Evolutionary conservation across 2,888 invertebrate species (phyloP).

Genomic region (Acheta domesticus): DNA sequence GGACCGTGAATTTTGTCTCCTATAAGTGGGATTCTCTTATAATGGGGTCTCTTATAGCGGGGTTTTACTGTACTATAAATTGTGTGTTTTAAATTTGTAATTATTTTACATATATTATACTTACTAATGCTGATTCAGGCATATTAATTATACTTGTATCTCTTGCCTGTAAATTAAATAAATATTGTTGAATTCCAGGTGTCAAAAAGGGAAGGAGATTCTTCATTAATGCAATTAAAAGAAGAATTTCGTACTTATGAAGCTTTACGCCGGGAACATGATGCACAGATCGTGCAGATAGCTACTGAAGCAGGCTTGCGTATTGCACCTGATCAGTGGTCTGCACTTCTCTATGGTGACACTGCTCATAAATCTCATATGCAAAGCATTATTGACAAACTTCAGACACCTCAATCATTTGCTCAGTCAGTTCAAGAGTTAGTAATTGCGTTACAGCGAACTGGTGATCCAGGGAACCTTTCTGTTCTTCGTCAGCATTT

Average conservation of each 20-base stretch:
- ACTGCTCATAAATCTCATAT: slow-evolving; percentile 94
- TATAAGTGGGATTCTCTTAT: no score
- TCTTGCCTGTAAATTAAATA: not conserved
- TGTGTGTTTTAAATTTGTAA: no score
- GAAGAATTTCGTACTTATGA: slow-evolving; percentile 96
- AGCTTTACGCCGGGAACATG: slow-evolving; percentile 88
- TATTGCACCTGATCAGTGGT: slow-evolving; percentile 99
- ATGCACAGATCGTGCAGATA: slow-evolving; percentile 97
- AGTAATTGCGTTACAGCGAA: slow-evolving; percentile 84
- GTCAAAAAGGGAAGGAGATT: slow-evolving; percentile 93
- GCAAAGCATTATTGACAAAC: slow-evolving; percentile 88
- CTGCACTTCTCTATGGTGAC: slow-evolving; percentile 92
- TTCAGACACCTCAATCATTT: slow-evolving; percentile 92
- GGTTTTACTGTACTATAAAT: no score
- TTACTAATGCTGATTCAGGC: no score
- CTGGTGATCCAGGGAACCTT: slow-evolving; percentile 80
- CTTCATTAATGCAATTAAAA: slow-evolving; percentile 95
- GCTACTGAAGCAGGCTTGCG: slow-evolving; percentile 95
- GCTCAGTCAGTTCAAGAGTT: slow-evolving; percentile 84
- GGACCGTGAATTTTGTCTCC: no score
- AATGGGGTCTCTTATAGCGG: no score
- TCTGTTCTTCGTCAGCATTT: slow-evolving; percentile 73
- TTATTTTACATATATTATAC: no score
- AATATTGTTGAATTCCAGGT: slow-evolving; percentile 49
- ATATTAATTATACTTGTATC: no score